These are phyloP conservation scores for Parasteatoda tepidariorum DNA, from an alignment of 1,140 invertebrate species.

Conservation along the genomic window DNA sequence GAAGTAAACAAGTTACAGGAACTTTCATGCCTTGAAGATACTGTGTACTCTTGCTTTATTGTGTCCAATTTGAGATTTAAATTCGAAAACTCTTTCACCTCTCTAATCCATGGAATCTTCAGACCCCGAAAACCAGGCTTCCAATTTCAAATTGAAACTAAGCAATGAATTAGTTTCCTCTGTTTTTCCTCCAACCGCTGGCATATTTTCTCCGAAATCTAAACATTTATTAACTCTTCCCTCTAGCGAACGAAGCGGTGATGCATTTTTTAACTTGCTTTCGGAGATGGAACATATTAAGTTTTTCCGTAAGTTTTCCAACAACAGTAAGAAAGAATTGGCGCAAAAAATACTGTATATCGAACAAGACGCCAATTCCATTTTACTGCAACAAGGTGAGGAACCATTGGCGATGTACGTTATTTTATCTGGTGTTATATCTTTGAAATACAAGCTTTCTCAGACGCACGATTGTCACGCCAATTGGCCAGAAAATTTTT, in stretches of 20 bases:
- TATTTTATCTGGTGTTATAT: constrained; percentile 22
- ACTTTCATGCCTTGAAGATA: background rate
- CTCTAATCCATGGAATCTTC: too few relatives aligned
- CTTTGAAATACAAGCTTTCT: background rate
- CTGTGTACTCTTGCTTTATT: background rate
- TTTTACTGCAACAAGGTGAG: background rate
- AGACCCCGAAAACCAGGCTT: background rate
- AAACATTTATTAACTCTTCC: constrained; percentile 4
- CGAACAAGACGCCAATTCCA: background rate
- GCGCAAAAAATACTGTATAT: background rate
- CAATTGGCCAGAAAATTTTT: constrained; percentile 29
- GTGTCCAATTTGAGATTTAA: background rate
- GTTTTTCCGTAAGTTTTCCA: constrained; percentile 27
- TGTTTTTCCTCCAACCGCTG: background rate
- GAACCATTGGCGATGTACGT: background rate
- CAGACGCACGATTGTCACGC: background rate
- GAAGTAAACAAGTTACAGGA: too few relatives aligned
- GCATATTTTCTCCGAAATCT: background rate
- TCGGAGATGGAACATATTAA: constrained; percentile 6
- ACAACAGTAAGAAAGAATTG: background rate
- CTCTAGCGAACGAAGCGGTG: background rate
- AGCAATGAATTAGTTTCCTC: background rate
- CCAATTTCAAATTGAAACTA: background rate
- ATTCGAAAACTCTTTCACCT: background rate
- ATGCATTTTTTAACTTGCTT: background rate